A percentile compares a stretch with the other conserved stretches of the same genome.
These are phyloP conservation scores for Pachymerium ferrugineum DNA, from an alignment of 2,888 invertebrate genomes.

Conservation along the genomic window DNA sequence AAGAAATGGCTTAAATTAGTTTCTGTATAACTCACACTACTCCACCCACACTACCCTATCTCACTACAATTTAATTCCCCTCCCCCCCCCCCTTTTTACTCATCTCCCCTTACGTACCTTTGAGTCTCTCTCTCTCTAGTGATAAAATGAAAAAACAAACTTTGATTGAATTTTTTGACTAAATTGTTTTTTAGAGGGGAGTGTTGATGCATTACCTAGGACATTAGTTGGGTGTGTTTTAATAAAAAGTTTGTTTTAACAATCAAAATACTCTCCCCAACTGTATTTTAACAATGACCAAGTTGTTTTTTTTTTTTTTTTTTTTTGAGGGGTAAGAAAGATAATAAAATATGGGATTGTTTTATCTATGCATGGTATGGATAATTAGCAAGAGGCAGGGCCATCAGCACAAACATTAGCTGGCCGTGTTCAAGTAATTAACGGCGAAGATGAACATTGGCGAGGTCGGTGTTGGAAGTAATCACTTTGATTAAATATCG, in stretches of 20 bases:
- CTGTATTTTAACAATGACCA: too few relatives aligned
- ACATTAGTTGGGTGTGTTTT: too few relatives aligned
- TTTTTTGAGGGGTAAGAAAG: too few relatives aligned
- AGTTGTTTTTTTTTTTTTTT: too few relatives aligned
- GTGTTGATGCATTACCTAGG: too few relatives aligned
- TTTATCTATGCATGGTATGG: constrained; percentile 9
- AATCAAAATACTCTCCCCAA: too few relatives aligned
- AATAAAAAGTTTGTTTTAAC: too few relatives aligned
- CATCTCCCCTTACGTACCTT: too few relatives aligned
- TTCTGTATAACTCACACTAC: constrained; percentile 8
- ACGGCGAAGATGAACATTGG: constrained; percentile 27
- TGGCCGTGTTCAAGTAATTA: constrained; percentile 28
- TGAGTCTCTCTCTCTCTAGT: too few relatives aligned
- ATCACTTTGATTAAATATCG: constrained; percentile 30
- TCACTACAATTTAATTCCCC: not conserved
- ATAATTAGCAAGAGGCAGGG: constrained; percentile 25
- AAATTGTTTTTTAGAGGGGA: too few relatives aligned
- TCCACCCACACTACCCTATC: constrained; percentile 9
- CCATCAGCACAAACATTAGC: constrained; percentile 20
- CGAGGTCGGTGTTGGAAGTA: constrained; percentile 21
- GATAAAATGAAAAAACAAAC: too few relatives aligned
- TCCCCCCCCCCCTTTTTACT: not conserved
- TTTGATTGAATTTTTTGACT: too few relatives aligned
- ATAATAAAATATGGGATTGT: not conserved
- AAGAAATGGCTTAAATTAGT: constrained; percentile 16